phyloP scores from a whole-genome alignment of 2,113 vertebrate genomes.

The Ploceus nigricollis region DNA sequence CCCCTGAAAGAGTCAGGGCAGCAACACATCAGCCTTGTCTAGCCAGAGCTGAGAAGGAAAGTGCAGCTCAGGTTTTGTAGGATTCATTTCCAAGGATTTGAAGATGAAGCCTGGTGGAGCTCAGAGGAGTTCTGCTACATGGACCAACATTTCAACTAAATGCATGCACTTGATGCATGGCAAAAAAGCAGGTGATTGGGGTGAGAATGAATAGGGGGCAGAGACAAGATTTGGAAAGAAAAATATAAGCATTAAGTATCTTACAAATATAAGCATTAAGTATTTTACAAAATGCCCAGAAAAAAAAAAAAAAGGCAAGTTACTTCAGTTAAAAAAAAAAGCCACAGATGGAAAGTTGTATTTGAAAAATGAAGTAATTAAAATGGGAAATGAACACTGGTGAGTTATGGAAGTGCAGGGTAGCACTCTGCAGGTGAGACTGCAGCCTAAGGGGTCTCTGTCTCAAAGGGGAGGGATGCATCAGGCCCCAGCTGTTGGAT shows the following conservation, averaged over 20 bases:
- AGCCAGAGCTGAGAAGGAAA: background rate
- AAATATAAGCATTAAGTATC: background rate
- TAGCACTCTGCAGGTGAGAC: background rate
- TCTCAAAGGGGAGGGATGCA: rapidly evolving
- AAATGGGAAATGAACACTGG: background rate
- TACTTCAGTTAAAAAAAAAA: background rate
- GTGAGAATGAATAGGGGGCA: background rate
- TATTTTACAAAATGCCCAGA: background rate
- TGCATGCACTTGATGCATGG: background rate
- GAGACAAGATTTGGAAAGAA: background rate
- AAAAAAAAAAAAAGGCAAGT: background rate
- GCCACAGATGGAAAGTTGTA: rapidly evolving
- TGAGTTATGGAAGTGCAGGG: background rate
- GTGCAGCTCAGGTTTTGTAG: background rate
- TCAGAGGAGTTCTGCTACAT: background rate
- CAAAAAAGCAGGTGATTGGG: background rate
- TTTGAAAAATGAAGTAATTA: background rate
- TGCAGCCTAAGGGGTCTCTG: background rate
- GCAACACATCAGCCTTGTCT: background rate
- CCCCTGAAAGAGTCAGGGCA: slow-evolving; percentile 73
- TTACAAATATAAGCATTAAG: background rate
- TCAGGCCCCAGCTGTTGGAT: background rate
- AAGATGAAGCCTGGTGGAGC: background rate
- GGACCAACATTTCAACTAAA: background rate
- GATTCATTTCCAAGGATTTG: no score